These are phyloP conservation scores for Orchestes rusci DNA, from an alignment of 2,888 invertebrate genomes.

Conservation along the genomic window DNA sequence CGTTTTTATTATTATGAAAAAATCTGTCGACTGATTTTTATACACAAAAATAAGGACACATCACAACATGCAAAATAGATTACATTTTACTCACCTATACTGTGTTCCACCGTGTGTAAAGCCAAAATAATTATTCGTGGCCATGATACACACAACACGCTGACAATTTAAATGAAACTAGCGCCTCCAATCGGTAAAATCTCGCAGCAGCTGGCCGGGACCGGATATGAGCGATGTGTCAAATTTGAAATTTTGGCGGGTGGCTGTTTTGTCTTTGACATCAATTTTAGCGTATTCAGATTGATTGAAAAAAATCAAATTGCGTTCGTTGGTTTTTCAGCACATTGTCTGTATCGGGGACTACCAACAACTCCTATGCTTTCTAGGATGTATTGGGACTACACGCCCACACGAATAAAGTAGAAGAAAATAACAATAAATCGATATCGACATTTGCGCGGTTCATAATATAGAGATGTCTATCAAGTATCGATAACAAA, in stretches of 20 bases:
- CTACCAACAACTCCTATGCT: no score
- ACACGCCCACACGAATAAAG: no score
- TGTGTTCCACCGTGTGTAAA: conserved; percentile 91
- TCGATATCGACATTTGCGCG: no score
- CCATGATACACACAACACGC: conserved; percentile 48
- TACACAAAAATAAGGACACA: conserved; percentile 1
- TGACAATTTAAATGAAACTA: conserved; percentile 18
- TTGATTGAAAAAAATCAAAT: no score
- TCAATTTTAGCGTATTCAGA: no score
- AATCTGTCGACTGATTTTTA: conserved; percentile 1
- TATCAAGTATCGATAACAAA: no score
- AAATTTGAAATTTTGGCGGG: conserved; percentile 4
- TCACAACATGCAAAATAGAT: conserved; percentile 4
- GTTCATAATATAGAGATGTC: no score
- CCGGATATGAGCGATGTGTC: conserved; percentile 12
- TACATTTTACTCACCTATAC: conserved; percentile 64
- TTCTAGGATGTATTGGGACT: no score
- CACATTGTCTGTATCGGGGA: no score
- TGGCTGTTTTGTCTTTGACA: neutral
- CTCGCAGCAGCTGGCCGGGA: conserved; percentile 5
- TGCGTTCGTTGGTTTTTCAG: no score
- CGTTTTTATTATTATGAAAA: neutral
- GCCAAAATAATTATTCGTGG: conserved; percentile 91
- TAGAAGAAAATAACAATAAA: no score
- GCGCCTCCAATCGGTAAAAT: no score